Evolutionary conservation across 1,140 invertebrate genomes (phyloP).

Genomic region (Drosophila nannoptera): DNA sequence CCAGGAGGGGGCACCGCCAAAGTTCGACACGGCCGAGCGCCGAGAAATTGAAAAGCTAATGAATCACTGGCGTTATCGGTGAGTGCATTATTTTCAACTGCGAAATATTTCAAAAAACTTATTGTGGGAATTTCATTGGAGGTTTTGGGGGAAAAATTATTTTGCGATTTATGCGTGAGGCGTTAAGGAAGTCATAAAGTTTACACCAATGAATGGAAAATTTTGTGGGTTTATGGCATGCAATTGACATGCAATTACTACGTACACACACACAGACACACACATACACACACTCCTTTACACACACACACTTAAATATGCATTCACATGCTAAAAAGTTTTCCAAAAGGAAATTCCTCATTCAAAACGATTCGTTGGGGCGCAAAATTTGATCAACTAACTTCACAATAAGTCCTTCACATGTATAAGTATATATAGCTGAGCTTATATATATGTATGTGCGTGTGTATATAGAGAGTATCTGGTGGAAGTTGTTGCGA

Average conservation of each 20-base stretch:
- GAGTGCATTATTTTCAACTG: slow-evolving; percentile 13
- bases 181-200: slow-evolving; percentile 42
- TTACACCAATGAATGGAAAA: slow-evolving; percentile 56
- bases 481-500: slow-evolving; percentile 36
- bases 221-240: slow-evolving; percentile 43
- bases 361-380: slow-evolving; percentile 40
- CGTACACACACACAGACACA: slow-evolving; percentile 4
- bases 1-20: slow-evolving; percentile 70
- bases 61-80: slow-evolving; percentile 78
- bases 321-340: background rate
- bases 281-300: background rate
- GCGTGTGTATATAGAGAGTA: slow-evolving; percentile 3
- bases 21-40: slow-evolving; percentile 80
- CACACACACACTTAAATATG: background rate
- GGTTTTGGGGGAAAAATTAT: background rate
- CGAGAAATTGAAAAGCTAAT: slow-evolving; percentile 81
- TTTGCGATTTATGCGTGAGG: background rate
- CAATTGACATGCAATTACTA: slow-evolving; percentile 74
- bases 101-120: too few species aligned
- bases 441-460: background rate
- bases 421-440: background rate
- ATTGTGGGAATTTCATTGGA: too few species aligned
- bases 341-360: slow-evolving; percentile 33
- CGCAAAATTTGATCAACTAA: slow-evolving; percentile 71
- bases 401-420: slow-evolving; percentile 45